A percentile compares a stretch with the other conserved stretches of the same genome.
Evolutionary conservation across 2,888 invertebrate genomes (phyloP).

Genomic region (Plagiodera versicolora): DNA sequence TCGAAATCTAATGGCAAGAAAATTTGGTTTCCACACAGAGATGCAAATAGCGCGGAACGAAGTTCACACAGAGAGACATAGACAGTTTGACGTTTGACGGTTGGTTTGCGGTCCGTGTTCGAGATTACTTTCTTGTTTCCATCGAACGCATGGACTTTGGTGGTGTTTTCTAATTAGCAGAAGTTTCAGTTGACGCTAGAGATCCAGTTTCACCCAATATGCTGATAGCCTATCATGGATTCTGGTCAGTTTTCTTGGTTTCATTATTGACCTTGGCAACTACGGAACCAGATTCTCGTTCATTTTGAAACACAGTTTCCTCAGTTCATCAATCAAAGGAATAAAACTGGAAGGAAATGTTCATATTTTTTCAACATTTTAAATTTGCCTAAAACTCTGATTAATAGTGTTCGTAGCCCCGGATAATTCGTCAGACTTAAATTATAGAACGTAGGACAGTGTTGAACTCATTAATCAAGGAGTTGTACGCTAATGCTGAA

Average conservation of each 20-base stretch:
- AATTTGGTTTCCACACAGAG: neutral
- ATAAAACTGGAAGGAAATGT: no score
- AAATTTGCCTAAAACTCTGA: neutral
- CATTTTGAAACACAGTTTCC: no score
- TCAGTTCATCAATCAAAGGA: no score
- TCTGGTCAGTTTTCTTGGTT: no score
- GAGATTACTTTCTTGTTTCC: neutral
- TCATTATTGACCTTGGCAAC: no score
- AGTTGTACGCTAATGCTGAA: neutral
- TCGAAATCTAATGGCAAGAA: neutral
- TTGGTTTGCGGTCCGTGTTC: neutral
- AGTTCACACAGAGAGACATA: neutral
- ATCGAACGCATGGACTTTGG: neutral
- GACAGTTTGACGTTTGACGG: neutral
- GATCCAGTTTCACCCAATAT: neutral
- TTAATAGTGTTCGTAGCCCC: neutral
- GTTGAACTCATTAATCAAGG: no score
- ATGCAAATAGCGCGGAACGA: neutral
- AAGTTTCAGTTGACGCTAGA: neutral
- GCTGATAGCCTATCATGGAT: neutral
- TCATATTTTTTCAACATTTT: no score
- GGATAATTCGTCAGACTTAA: neutral
- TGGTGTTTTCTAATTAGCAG: neutral
- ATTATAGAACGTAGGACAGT: neutral
- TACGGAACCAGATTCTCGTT: no score